Evolutionary conservation across 2,888 invertebrate genomes (phyloP), one percentile per base, ranked within the genome.

Genomic region (Venusia cambrica): DNA sequence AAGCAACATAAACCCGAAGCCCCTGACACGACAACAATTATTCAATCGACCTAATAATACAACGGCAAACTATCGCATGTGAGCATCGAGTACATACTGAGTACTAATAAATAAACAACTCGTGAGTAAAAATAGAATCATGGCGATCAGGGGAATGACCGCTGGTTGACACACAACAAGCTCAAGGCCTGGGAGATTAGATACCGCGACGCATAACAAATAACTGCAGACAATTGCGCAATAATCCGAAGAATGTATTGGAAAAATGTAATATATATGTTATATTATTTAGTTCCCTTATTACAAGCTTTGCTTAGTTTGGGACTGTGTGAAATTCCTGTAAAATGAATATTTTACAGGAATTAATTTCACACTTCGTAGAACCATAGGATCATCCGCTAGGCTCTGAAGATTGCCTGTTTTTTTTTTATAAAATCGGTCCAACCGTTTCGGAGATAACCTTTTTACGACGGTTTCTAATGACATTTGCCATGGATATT

Each of bases 111-210:
- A 78, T 73, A 81, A 75, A 80, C 76, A 81, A 76, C 68, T 70
- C 64, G 45, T 54, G 62, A 40, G 66, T 78, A 81, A 79, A 84
- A 84, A 87, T 87, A 87, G 85, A 68, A 54, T 56, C 65, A 62
- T 68, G 54, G 51, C 71, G 65, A 63, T 56, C 66, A 66, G 84
- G 76, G 65, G 76, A 85, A 80, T 75, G 84, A 85, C 85, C 87
- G 83, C 57, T 64, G 68, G 67, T 76, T 84, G 85, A 84, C 85
- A 85, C 73, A 81, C 74, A 81, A 81, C 73, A 71, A 66, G 84
- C 83, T 76, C 87, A 87, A 85, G 87, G 87, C 72, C 81, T 65
- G 69, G 45, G 62, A 78, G 85, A 85, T 85, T 84, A 84, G 84
- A 85, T 85, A 84, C 78, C 68, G 57, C 62, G 58, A 43, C 63